Conservation (phyloP, 2,113 vertebrate species). For the Bucco capensis region DNA sequence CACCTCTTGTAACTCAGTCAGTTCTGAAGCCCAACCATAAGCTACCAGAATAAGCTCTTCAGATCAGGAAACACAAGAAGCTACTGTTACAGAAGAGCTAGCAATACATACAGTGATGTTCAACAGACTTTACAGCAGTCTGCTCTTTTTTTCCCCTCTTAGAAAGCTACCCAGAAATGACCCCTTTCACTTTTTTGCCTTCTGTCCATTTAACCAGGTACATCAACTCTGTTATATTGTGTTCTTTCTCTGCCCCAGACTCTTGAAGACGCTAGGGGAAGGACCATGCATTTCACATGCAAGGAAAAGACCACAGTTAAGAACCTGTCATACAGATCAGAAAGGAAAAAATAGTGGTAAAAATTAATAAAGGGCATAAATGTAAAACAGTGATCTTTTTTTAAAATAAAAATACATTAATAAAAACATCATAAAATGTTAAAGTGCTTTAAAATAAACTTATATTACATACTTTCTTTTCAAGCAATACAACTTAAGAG, state of each 20-base stretch:
- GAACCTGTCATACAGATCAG: not conserved
- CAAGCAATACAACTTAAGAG: not conserved
- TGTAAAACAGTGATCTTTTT: not conserved
- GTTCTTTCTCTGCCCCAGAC: not conserved
- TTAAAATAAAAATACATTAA: not conserved
- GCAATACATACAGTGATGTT: not conserved
- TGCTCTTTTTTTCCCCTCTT: not conserved
- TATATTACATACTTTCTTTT: not conserved
- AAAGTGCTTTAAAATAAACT: not conserved
- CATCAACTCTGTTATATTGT: not conserved
- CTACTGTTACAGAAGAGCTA: not conserved
- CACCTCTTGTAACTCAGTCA: not conserved
- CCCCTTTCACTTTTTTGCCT: not conserved
- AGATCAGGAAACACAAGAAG: not conserved
- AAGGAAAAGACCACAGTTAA: not conserved
- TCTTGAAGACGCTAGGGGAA: not conserved
- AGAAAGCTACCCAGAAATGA: not conserved
- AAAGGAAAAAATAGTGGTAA: not conserved
- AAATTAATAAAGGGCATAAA: not conserved
- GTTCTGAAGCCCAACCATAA: not conserved
- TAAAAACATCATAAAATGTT: not conserved
- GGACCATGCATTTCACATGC: not conserved
- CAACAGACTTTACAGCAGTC: not conserved
- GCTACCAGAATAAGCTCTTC: not conserved
- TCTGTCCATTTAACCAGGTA: not conserved